phyloP scores from a whole-genome alignment of 1,140 invertebrate species.

The Zaprionus vittiger region DNA sequence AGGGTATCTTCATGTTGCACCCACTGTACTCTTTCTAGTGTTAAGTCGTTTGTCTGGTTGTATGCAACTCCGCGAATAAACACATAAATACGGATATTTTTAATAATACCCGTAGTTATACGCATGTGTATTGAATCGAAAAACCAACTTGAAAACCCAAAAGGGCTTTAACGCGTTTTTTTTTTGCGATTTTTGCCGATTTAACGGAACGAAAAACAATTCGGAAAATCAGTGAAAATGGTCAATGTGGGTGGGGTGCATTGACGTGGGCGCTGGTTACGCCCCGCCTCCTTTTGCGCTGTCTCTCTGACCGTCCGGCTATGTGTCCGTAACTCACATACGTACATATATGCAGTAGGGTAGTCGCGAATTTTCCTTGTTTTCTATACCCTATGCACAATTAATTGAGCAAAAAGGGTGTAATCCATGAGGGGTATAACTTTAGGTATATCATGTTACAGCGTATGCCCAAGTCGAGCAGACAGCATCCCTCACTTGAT shows the following conservation, averaged over 20 bases:
- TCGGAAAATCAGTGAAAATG: constrained; percentile 37
- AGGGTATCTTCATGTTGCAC: not conserved
- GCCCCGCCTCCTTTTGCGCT: not conserved
- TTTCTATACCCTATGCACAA: constrained; percentile 6
- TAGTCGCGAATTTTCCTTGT: constrained; percentile 6
- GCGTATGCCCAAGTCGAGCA: not conserved
- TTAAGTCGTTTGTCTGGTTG: not conserved
- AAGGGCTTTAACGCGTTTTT: constrained; percentile 38
- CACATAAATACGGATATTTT: constrained; percentile 20
- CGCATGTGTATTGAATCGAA: constrained; percentile 21
- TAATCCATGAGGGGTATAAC: not conserved
- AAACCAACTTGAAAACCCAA: constrained; percentile 30
- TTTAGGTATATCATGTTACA: not conserved
- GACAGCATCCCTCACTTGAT: not conserved
- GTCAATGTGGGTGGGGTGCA: constrained; percentile 17
- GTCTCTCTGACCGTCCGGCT: not conserved
- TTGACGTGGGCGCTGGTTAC: not conserved
- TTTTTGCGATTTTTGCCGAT: constrained; percentile 30
- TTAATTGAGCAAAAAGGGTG: not conserved
- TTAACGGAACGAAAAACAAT: constrained; percentile 38
- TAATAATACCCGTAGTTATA: constrained; percentile 6
- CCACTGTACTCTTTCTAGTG: not conserved
- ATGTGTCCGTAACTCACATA: not conserved
- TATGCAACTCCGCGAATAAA: constrained; percentile 3
- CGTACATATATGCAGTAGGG: constrained; percentile 9